Conservation (phyloP, 2,888 invertebrate genomes). For the Coelopa pilipes region DNA sequence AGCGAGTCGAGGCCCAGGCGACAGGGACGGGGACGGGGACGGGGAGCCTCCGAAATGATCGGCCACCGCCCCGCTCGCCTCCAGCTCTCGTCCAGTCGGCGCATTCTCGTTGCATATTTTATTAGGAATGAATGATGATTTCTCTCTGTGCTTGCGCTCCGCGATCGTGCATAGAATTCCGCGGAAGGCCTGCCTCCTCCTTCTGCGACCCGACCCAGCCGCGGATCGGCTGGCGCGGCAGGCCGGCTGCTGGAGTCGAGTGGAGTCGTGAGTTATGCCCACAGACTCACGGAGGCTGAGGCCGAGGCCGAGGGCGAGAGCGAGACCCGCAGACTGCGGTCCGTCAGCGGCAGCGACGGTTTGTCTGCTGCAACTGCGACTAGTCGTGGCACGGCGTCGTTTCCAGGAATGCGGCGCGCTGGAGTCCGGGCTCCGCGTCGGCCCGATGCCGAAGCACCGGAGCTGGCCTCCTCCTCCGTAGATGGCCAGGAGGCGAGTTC, state of each 20-base stretch:
- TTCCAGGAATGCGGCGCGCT: conserved; percentile 26
- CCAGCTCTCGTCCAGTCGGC: too few species aligned
- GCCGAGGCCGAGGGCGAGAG: not conserved
- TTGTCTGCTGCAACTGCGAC: conserved; percentile 6
- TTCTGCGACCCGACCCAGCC: too few species aligned
- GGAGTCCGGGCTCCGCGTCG: not conserved
- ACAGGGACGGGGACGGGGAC: too few species aligned
- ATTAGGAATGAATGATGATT: conserved; percentile 39
- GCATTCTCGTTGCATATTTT: conserved; percentile 45
- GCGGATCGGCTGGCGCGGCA: not conserved
- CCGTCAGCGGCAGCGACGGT: conserved; percentile 18
- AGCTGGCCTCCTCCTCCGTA: not conserved
- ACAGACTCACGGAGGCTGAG: conserved; percentile 14
- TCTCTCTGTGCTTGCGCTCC: conserved; percentile 13
- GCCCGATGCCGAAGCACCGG: too few species aligned
- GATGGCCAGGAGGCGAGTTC: conserved; percentile 8
- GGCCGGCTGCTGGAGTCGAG: conserved; percentile 28
- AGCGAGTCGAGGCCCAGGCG: conserved; percentile 16
- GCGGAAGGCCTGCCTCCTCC: not conserved
- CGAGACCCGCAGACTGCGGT: conserved; percentile 11
- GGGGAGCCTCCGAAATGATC: too few species aligned
- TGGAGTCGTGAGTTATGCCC: conserved; percentile 47
- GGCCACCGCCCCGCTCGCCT: too few species aligned
- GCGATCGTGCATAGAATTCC: conserved; percentile 19
- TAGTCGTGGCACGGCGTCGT: conserved; percentile 5